Percentiles rank a stretch among this genome's conserved stretches.
phyloP scores from a whole-genome alignment of 2,888 invertebrate species.

The Hermaeophaga mercurialis region DNA sequence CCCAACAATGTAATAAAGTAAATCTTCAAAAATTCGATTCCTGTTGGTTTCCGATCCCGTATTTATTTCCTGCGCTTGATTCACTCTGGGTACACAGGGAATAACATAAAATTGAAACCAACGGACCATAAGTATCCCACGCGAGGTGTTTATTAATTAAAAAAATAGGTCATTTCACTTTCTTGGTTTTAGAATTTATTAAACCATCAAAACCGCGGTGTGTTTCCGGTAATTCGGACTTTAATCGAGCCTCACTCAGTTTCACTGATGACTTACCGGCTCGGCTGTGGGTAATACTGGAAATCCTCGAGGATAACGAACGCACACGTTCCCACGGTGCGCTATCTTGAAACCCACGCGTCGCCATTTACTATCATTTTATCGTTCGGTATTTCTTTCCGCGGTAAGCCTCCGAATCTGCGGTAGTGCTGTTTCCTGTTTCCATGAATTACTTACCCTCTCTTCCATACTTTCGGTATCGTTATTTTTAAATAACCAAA shows the following conservation, averaged over 20 bases:
- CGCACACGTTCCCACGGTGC: slow-evolving; percentile 33
- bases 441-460: too few relatives aligned
- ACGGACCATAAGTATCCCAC: too few relatives aligned
- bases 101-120: too few relatives aligned
- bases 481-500: too few relatives aligned
- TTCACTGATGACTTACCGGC: not conserved
- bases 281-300: slow-evolving; percentile 6
- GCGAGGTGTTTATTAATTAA: not conserved
- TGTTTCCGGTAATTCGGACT: not conserved
- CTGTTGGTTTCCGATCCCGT: too few relatives aligned
- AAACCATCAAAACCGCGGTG: slow-evolving; percentile 8
- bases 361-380: slow-evolving; percentile 10
- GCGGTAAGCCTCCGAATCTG: slow-evolving; percentile 22
- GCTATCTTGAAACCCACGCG: slow-evolving; percentile 31
- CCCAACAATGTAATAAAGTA: too few relatives aligned
- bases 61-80: too few relatives aligned
- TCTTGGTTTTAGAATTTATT: slow-evolving; percentile 2
- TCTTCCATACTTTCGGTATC: too few relatives aligned
- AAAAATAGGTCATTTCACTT: slow-evolving; percentile 4
- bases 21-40: too few relatives aligned
- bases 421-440: slow-evolving; percentile 28
- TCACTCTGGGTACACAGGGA: too few relatives aligned
- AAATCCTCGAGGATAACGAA: not conserved
- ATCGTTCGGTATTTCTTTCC: slow-evolving; percentile 23
- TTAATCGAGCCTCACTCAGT: slow-evolving; percentile 1